Percentiles rank a stretch among this genome's conserved stretches.
Evolutionary conservation across 2,888 invertebrate genomes (phyloP).

Genomic region (Tupiocoris notatus): DNA sequence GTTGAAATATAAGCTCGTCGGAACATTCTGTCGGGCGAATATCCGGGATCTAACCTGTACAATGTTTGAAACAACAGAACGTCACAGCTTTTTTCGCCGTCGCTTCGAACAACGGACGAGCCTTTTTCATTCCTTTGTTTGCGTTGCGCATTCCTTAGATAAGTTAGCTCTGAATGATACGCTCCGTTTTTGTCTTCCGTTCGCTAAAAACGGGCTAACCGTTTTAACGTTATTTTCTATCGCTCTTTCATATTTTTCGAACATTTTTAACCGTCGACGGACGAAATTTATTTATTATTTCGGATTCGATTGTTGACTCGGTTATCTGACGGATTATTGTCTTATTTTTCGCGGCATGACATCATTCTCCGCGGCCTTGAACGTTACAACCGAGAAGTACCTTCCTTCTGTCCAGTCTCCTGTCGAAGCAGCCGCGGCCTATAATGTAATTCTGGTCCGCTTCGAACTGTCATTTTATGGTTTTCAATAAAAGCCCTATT

Average conservation of each 20-base stretch:
- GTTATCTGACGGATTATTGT: constrained; percentile 10
- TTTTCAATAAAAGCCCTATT: no score
- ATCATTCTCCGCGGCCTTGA: constrained; percentile 32
- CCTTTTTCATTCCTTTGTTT: background rate
- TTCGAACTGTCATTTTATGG: no score
- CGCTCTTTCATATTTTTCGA: no score
- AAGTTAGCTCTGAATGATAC: background rate
- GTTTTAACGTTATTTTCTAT: no score
- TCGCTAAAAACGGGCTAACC: no score
- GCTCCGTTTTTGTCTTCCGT: background rate
- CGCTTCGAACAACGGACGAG: no score
- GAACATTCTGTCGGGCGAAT: no score
- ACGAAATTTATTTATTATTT: no score
- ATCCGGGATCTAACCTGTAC: no score
- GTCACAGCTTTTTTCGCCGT: background rate
- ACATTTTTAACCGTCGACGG: no score
- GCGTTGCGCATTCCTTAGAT: background rate
- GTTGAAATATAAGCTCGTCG: no score
- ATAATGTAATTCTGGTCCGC: no score
- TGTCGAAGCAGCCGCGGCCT: background rate
- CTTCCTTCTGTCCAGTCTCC: constrained; percentile 14
- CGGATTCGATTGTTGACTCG: background rate
- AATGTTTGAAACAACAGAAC: background rate
- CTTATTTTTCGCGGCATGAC: constrained; percentile 35
- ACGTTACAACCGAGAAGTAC: constrained; percentile 29